These are phyloP conservation scores for Linnaemya vulpina DNA, from an alignment of 2,888 invertebrate genomes.

Conservation along the genomic window DNA sequence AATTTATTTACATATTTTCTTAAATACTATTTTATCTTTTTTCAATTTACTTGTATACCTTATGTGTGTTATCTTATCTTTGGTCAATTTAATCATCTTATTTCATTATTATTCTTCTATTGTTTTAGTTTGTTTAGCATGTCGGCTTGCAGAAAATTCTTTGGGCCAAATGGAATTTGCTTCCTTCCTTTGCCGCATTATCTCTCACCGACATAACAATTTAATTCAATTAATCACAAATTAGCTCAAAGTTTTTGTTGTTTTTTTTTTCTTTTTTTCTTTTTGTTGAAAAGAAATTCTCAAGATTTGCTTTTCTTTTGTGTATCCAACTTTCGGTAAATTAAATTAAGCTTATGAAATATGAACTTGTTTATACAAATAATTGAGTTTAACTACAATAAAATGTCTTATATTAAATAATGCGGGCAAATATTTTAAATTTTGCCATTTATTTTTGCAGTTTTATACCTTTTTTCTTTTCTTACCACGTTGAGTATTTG, in stretches of 20 bases:
- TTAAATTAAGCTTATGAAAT: conserved; percentile 31
- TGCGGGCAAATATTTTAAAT: conserved; percentile 47
- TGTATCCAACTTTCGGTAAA: conserved; percentile 2
- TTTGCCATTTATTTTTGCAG: conserved; percentile 5
- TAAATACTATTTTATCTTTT: not conserved
- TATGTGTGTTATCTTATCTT: conserved; percentile 41
- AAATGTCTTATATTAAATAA: conserved; percentile 26
- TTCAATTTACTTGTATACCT: not conserved
- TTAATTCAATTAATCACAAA: conserved; percentile 56
- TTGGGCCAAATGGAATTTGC: not conserved
- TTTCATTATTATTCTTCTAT: not conserved
- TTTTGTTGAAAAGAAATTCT: conserved; percentile 16
- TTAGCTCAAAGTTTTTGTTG: conserved; percentile 50
- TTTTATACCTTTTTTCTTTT: not conserved
- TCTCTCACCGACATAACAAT: not conserved
- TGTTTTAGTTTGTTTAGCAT: conserved; percentile 23
- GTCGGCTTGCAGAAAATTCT: not conserved
- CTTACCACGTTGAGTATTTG: conserved; percentile 19
- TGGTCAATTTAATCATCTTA: conserved; percentile 55
- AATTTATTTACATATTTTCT: not conserved
- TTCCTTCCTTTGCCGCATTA: not conserved
- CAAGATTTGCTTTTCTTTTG: not conserved
- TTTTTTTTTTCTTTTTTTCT: no score
- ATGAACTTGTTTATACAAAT: not conserved
- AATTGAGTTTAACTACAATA: conserved; percentile 38